phyloP scores from a whole-genome alignment of 1,140 invertebrate genomes.

The Achroia grisella region DNA sequence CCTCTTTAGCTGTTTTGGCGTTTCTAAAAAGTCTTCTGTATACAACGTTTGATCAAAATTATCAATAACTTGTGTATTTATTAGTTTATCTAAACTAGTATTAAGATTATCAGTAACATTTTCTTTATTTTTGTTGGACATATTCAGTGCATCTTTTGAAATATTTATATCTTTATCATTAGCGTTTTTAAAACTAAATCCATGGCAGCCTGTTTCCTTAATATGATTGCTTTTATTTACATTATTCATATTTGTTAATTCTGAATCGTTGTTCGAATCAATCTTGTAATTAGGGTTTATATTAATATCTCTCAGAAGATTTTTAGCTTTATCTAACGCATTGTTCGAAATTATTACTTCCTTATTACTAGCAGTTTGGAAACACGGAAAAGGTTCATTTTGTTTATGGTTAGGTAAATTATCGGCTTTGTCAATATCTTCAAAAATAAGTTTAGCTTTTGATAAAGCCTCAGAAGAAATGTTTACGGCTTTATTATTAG shows the following conservation, averaged over 20 bases:
- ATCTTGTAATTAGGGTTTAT: no score
- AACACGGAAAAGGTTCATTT: conserved; percentile 15
- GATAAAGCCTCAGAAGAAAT: conserved; percentile 48
- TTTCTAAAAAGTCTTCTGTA: conserved; percentile 44
- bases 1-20: conserved; percentile 30
- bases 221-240: not conserved
- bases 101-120: conserved; percentile 1
- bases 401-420: not conserved
- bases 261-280: no score
- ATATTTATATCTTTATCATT: conserved; percentile 32
- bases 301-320: conserved; percentile 26
- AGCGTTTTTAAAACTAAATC: conserved; percentile 30
- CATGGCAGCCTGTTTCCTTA: conserved; percentile 2
- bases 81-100: conserved; percentile 23
- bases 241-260: not conserved
- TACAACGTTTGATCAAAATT: conserved; percentile 49
- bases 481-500: conserved; percentile 24
- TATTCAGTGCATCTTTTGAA: conserved; percentile 28
- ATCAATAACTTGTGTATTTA: conserved; percentile 49
- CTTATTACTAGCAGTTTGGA: conserved; percentile 38
- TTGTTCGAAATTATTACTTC: conserved; percentile 36
- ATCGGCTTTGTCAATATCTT: conserved; percentile 22
- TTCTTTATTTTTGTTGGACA: conserved; percentile 19
- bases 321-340: conserved; percentile 28
- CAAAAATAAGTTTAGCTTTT: conserved; percentile 43